phyloP scores from a whole-genome alignment of 1,140 invertebrate genomes.

The Pogonognathellus flavescens region DNA sequence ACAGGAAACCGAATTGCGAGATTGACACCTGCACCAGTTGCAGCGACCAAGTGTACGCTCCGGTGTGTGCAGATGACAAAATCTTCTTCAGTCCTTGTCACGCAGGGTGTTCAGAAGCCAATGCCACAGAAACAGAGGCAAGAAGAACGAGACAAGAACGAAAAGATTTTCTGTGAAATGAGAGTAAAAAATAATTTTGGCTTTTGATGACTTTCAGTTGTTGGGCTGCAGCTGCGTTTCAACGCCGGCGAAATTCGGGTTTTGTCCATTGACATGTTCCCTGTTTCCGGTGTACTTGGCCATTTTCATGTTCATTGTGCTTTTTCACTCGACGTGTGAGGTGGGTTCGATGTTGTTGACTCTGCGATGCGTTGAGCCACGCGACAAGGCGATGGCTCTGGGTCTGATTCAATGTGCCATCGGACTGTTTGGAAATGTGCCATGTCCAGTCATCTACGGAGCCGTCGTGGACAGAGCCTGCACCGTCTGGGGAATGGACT shows the following conservation, averaged over 20 bases:
- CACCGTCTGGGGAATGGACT: constrained; percentile 82
- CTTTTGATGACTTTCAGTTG: constrained; percentile 63
- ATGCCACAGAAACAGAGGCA: not conserved
- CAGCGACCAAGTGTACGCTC: constrained; percentile 53
- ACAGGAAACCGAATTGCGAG: constrained; percentile 52
- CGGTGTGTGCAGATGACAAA: constrained; percentile 79
- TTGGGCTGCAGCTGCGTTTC: constrained; percentile 66
- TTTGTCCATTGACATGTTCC: constrained; percentile 83
- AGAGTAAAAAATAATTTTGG: too few species aligned
- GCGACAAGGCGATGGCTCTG: constrained; percentile 94
- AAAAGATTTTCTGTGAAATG: too few species aligned
- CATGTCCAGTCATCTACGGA: constrained; percentile 92
- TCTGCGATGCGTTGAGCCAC: constrained; percentile 89
- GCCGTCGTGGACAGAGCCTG: constrained; percentile 92
- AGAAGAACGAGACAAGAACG: too few species aligned
- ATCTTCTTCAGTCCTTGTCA: constrained; percentile 92
- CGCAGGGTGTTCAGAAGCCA: constrained; percentile 79
- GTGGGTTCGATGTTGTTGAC: constrained; percentile 92
- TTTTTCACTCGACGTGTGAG: constrained; percentile 76
- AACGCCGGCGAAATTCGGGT: constrained; percentile 76
- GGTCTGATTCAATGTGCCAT: constrained; percentile 94
- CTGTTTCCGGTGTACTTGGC: constrained; percentile 81
- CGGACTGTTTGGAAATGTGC: constrained; percentile 92
- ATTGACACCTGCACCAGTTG: constrained; percentile 52
- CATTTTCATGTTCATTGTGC: constrained; percentile 86